Evolutionary conservation across 2,888 invertebrate species (phyloP).

Genomic region (Carterocephalus palaemon): DNA sequence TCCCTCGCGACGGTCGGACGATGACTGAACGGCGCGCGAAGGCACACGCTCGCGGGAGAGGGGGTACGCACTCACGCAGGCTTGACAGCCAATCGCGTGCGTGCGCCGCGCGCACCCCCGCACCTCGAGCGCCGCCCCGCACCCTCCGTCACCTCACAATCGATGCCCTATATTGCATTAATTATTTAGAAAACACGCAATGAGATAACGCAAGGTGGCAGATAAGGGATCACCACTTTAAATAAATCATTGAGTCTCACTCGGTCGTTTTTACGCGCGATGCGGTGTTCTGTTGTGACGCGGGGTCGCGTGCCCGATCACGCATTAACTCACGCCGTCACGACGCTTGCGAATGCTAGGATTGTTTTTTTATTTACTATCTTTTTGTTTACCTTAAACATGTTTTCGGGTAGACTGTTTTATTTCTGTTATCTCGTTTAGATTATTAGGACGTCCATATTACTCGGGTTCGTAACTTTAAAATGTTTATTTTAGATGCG

Average conservation of each 20-base stretch:
- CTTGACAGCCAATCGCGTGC: slow-evolving; percentile 74
- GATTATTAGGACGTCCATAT: slow-evolving; percentile 17
- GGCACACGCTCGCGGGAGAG: slow-evolving; percentile 70
- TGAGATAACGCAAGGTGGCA: slow-evolving; percentile 78
- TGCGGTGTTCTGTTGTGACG: slow-evolving; percentile 33
- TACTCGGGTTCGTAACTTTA: slow-evolving; percentile 15
- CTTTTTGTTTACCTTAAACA: slow-evolving; percentile 28
- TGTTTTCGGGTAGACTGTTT: slow-evolving; percentile 23
- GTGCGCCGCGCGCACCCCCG: slow-evolving; percentile 77
- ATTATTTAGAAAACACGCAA: slow-evolving; percentile 80
- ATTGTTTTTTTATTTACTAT: slow-evolving; percentile 35
- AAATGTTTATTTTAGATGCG: slow-evolving; percentile 17
- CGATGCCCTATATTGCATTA: slow-evolving; percentile 80
- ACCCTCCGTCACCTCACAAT: slow-evolving; percentile 75
- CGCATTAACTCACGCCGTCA: slow-evolving; percentile 58
- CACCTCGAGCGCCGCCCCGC: slow-evolving; percentile 60
- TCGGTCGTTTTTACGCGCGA: slow-evolving; percentile 29
- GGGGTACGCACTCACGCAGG: slow-evolving; percentile 77
- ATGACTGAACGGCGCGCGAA: slow-evolving; percentile 66
- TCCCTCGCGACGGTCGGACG: slow-evolving; percentile 55
- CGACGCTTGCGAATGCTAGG: slow-evolving; percentile 35
- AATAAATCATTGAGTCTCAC: slow-evolving; percentile 62
- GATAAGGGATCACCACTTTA: slow-evolving; percentile 74
- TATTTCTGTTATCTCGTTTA: slow-evolving; percentile 19
- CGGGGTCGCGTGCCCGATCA: slow-evolving; percentile 43